phyloP scores from a whole-genome alignment of 1,140 invertebrate species.

The Ylistrum balloti region DNA sequence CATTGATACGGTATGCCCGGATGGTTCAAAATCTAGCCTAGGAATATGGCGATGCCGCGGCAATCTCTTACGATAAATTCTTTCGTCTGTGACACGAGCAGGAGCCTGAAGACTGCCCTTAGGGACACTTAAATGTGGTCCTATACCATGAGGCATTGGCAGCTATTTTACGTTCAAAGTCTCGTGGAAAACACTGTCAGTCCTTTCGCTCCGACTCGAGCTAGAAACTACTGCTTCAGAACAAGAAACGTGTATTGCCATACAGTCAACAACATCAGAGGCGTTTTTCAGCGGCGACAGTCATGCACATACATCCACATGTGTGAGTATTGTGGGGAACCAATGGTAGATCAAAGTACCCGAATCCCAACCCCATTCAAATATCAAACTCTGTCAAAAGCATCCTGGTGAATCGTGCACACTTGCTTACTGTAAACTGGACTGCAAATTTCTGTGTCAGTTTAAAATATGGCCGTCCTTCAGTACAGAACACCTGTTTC shows the following conservation, averaged over 20 bases:
- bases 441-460: not conserved
- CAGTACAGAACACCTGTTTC: not conserved
- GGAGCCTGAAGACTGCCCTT: constrained; percentile 46
- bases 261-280: constrained; percentile 50
- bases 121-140: constrained; percentile 46
- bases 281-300: not conserved
- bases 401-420: no score
- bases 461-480: not conserved
- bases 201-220: not conserved
- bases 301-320: constrained; percentile 45
- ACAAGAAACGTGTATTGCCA: not conserved
- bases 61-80: constrained; percentile 49
- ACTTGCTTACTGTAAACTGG: no score
- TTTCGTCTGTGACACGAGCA: constrained; percentile 49
- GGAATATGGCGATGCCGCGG: constrained; percentile 41
- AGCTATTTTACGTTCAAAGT: not conserved
- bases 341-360: not conserved
- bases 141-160: constrained; percentile 41
- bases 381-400: no score
- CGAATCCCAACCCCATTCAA: not conserved
- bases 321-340: constrained; percentile 41
- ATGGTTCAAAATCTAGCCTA: constrained; percentile 38
- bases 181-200: not conserved
- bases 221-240: constrained; percentile 7
- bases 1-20: constrained; percentile 50